phyloP scores from a whole-genome alignment of 2,888 invertebrate genomes.

The Mylabris sibirica region DNA sequence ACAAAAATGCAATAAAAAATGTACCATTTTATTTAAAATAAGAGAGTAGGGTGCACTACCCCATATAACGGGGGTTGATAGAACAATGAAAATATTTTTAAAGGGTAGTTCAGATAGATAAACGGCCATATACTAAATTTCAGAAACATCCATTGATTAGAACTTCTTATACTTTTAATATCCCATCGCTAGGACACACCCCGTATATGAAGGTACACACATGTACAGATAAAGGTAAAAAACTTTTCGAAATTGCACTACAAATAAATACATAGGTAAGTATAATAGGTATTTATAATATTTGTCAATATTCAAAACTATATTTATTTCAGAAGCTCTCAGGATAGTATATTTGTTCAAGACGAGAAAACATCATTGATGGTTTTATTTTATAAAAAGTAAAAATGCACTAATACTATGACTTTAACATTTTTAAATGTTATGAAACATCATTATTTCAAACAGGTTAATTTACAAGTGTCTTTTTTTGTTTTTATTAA shows the following conservation, averaged over 20 bases:
- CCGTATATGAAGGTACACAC: no score
- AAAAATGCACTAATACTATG: not conserved
- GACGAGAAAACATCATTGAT: not conserved
- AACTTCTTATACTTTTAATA: no score
- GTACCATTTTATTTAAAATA: no score
- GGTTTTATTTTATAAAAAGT: not conserved
- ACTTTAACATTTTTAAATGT: constrained; percentile 13
- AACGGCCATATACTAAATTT: no score
- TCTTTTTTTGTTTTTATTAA: not conserved
- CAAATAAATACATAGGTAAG: no score
- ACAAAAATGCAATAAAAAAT: no score
- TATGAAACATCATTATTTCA: constrained; percentile 18
- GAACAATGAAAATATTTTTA: no score
- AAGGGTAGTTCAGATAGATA: no score
- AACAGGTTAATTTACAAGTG: not conserved
- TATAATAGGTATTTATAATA: not conserved
- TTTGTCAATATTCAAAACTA: not conserved
- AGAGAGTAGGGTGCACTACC: no score
- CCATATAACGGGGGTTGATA: no score
- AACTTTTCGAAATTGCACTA: not conserved
- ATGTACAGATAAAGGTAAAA: not conserved
- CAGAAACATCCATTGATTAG: no score
- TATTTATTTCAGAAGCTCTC: not conserved
- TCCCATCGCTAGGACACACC: no score
- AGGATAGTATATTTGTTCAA: not conserved